Evolutionary conservation across 1,140 invertebrate genomes (phyloP).

Genomic region (Solen grandis): DNA sequence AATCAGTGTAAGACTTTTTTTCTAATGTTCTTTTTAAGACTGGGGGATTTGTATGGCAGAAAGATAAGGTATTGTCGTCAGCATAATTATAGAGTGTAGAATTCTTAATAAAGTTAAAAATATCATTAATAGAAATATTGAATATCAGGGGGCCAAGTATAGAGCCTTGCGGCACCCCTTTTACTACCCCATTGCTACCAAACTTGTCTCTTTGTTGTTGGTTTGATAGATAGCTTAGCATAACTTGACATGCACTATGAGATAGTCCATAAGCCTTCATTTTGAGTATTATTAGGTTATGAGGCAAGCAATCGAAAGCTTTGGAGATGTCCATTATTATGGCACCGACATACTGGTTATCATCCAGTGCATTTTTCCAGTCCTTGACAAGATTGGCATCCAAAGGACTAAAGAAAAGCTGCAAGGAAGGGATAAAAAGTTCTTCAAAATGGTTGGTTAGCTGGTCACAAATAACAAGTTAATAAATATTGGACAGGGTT

Average conservation of each 20-base stretch:
- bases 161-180: conserved; percentile 38
- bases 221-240: conserved; percentile 10
- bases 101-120: conserved; percentile 40
- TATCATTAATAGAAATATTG: conserved; percentile 45
- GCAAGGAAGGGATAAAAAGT: no score
- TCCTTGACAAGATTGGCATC: not conserved
- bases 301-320: conserved; percentile 49
- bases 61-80: conserved; percentile 47
- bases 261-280: conserved; percentile 12
- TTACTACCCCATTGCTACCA: not conserved
- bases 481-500: conserved; percentile 8
- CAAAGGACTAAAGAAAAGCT: not conserved
- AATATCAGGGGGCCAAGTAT: conserved; percentile 23
- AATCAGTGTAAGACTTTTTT: conserved; percentile 11
- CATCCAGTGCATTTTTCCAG: not conserved
- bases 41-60: conserved; percentile 3
- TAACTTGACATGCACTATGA: not conserved
- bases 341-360: no score
- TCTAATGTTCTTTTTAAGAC: not conserved
- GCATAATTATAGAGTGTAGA: conserved; percentile 44
- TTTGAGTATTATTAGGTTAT: conserved; percentile 35
- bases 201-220: conserved; percentile 32
- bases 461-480: not conserved
- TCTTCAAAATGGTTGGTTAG: not conserved
- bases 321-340: conserved; percentile 42